Conservation (phyloP, 2,888 invertebrate genomes). For the Callyntrura guangdongensis region DNA sequence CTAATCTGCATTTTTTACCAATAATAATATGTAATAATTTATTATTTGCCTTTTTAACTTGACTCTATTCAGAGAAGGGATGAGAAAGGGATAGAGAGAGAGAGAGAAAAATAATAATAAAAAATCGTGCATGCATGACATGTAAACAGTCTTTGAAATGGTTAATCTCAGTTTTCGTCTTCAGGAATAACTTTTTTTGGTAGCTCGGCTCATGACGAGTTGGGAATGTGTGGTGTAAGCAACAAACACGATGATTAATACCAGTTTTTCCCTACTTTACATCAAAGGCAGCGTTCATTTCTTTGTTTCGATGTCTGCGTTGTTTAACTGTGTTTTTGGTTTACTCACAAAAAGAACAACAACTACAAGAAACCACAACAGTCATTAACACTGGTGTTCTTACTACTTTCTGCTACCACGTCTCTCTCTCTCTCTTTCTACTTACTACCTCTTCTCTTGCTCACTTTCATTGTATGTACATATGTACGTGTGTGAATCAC, state of each 20-base stretch:
- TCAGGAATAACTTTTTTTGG: constrained; percentile 55
- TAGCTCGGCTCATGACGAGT: constrained; percentile 43
- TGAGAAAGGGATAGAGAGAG: background rate
- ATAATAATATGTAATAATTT: constrained; percentile 62
- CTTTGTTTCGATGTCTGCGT: constrained; percentile 31
- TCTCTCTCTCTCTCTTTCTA: background rate
- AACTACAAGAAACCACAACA: constrained; percentile 58
- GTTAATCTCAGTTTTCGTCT: constrained; percentile 55
- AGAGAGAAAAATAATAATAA: constrained; percentile 22
- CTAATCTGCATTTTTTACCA: constrained; percentile 59
- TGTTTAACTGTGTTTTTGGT: constrained; percentile 62
- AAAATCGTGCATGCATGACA: constrained; percentile 64
- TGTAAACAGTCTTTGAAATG: constrained; percentile 66
- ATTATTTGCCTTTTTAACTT: constrained; percentile 54
- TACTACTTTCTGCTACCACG: constrained; percentile 16
- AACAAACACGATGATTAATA: constrained; percentile 64
- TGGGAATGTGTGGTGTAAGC: constrained; percentile 52
- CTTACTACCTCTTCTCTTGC: constrained; percentile 1
- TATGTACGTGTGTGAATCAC: background rate
- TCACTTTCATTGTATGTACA: constrained; percentile 30
- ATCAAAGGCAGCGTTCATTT: background rate
- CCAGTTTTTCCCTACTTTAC: constrained; percentile 64
- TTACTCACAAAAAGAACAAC: constrained; percentile 42
- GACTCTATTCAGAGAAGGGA: constrained; percentile 46
- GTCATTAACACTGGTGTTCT: constrained; percentile 52